Percentiles rank a stretch among this genome's conserved stretches.
These are phyloP conservation scores for Arrhamphus sclerolepis DNA, from an alignment of 2,797 vertebrate genomes.

Conservation along the genomic window DNA sequence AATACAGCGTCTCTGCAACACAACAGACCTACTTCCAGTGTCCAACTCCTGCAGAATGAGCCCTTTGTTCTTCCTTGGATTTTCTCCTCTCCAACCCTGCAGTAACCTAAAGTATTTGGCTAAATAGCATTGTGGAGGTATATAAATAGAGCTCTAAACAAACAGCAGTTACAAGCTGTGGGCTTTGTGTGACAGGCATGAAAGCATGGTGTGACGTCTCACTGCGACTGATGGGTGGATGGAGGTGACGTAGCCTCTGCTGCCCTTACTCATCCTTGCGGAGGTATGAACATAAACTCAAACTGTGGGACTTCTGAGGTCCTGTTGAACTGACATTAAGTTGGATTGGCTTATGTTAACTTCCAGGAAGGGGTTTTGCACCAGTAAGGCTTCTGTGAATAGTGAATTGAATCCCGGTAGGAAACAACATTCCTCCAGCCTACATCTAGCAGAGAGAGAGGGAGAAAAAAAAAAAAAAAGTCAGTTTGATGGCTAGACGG, in stretches of 20 bases:
- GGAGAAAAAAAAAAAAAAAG: conserved; percentile 37
- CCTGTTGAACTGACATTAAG: conserved; percentile 67
- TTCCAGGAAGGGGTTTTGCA: conserved; percentile 72
- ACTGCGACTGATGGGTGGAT: conserved; percentile 28
- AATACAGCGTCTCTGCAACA: conserved; percentile 46
- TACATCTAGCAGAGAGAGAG: conserved; percentile 42
- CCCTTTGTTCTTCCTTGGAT: conserved; percentile 64
- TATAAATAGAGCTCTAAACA: conserved; percentile 74
- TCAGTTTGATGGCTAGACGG: conserved; percentile 54
- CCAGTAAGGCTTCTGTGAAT: conserved; percentile 69
- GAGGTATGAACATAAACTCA: conserved; percentile 45
- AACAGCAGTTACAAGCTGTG: conserved; percentile 65
- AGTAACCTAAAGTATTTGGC: conserved; percentile 72
- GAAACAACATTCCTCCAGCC: conserved; percentile 71
- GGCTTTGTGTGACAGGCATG: conserved; percentile 53
- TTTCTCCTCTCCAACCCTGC: conserved; percentile 62
- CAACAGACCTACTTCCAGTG: conserved; percentile 56
- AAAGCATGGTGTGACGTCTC: conserved; percentile 55
- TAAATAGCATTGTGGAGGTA: conserved; percentile 56
- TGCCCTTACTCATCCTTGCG: conserved; percentile 52
- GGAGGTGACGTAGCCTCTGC: conserved; percentile 57
- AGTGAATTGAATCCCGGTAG: conserved; percentile 71
- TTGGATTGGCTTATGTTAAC: conserved; percentile 65
- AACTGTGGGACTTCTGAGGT: conserved; percentile 56
- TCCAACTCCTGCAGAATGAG: conserved; percentile 68